Base-by-base conservation (phyloP, 1,140 invertebrate genomes). In the Aphidius gifuensis region DNA sequence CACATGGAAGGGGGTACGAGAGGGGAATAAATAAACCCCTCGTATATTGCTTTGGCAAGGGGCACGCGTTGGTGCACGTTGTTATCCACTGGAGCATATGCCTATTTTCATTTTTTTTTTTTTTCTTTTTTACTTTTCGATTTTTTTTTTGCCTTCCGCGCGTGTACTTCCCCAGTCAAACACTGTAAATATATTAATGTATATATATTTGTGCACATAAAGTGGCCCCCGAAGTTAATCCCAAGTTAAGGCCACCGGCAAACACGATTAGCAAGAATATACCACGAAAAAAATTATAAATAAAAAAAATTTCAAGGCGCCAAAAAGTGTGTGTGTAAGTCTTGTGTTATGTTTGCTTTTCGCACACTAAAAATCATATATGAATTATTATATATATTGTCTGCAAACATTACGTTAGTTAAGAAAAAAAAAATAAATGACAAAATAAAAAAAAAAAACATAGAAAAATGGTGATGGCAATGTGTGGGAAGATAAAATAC, bases 351-450 rank as follows among this genome's bases (percentile, higher is more conserved):
- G 67, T 68, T 68, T 68, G 60, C 56, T 43, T 68, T 68, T 68
- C 67, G 60, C 67, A 68, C 67, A 68, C 49, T 68, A 68, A 68
- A 66, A 68, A 65, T 68, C 40, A 64, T 68, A 51, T 64, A 53
- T 59, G 56, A 55, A 60, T 60, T 50, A 51, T 44, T 32, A 23
- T 21, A 48, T 54, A 47, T 50, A 50, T 16, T 21, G 49, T 8
- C 9, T 9, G 40, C 9, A 54, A 54, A 9, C 8, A 11, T 16
- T 8, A 21, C 32, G 7, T 16, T 7, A 21, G 7, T 50, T 50
- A 4, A 9, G 5, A 21, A 50, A 23, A 16, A 50, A 50, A 50
- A 50, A 16, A 16, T 16, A 16, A 16, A 16, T 16, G 16, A 16
- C 16, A 16, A 16, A 16, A 16, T 16, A 16, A 32, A 32, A 32